phyloP scores from a whole-genome alignment of 2,797 vertebrate species.

The Argyrosomus regius region DNA sequence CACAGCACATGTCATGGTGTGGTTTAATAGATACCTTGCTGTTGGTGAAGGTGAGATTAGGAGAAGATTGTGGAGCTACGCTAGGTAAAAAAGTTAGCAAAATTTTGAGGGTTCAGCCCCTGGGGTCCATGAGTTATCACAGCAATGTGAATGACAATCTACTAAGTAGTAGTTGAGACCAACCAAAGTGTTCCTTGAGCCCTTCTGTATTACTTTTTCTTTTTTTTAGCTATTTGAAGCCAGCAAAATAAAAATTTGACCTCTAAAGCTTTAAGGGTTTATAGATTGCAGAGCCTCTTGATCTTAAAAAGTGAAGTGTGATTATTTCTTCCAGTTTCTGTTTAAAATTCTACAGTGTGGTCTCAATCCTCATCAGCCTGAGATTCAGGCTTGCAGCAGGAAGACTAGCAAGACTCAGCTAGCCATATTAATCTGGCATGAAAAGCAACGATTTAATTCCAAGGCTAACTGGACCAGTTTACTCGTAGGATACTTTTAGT shows the following conservation, averaged over 20 bases:
- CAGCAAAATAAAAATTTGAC: constrained; percentile 34
- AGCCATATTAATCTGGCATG: constrained; percentile 21
- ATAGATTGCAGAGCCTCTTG: constrained; percentile 32
- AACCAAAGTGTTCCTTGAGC: background rate
- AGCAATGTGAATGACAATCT: constrained; percentile 15
- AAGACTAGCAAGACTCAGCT: constrained; percentile 20
- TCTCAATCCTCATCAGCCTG: constrained; percentile 25
- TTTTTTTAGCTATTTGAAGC: constrained; percentile 5
- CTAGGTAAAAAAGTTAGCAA: constrained; percentile 1
- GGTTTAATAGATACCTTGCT: background rate
- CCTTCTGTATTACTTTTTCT: constrained; percentile 6
- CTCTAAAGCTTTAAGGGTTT: constrained; percentile 19
- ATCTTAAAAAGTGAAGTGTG: constrained; percentile 41
- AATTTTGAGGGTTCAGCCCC: background rate
- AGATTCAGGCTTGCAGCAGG: constrained; percentile 29
- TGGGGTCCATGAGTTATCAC: background rate
- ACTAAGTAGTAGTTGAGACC: background rate
- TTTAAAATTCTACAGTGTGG: constrained; percentile 51
- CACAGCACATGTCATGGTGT: background rate
- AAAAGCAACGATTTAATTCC: constrained; percentile 30
- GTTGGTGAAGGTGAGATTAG: background rate
- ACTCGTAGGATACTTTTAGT: background rate
- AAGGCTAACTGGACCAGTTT: constrained; percentile 13
- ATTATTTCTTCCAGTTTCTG: constrained; percentile 38
- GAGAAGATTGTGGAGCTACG: background rate